phyloP scores from a whole-genome alignment of 2,797 vertebrate species.

The Ceryle rudis region DNA sequence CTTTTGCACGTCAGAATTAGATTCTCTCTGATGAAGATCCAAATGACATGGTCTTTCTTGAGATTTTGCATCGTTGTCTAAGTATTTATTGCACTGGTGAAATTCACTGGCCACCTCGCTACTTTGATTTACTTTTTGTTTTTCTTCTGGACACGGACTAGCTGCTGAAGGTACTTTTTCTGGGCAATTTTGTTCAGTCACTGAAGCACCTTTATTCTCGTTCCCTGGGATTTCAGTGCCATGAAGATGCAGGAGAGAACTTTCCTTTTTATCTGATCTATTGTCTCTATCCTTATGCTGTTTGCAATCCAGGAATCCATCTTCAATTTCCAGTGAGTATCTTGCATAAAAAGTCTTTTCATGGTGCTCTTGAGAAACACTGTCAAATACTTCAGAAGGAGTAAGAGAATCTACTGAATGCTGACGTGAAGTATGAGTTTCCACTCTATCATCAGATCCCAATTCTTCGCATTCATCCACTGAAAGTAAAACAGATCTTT shows the following conservation, averaged over 20 bases:
- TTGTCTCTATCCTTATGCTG: slow-evolving; percentile 40
- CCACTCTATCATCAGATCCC: slow-evolving; percentile 90
- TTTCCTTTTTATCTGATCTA: neutral
- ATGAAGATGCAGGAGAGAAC: neutral
- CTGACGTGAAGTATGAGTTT: slow-evolving; percentile 78
- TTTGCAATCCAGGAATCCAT: slow-evolving; percentile 57
- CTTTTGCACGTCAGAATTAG: slow-evolving; percentile 82
- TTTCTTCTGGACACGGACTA: slow-evolving; percentile 30
- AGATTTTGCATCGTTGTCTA: slow-evolving; percentile 82
- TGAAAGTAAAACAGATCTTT: slow-evolving; percentile 92
- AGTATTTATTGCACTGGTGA: slow-evolving; percentile 64
- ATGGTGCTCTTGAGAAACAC: slow-evolving; percentile 66
- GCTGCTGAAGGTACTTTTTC: slow-evolving; percentile 19
- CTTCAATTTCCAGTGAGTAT: slow-evolving; percentile 67
- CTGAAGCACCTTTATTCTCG: slow-evolving; percentile 33
- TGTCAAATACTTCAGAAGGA: slow-evolving; percentile 90
- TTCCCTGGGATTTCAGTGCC: slow-evolving; percentile 21
- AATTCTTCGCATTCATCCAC: slow-evolving; percentile 98
- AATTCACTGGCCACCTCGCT: slow-evolving; percentile 41
- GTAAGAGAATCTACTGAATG: slow-evolving; percentile 71
- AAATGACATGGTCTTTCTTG: slow-evolving; percentile 95
- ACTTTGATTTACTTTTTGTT: slow-evolving; percentile 35
- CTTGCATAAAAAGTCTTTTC: slow-evolving; percentile 61
- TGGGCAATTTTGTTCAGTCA: slow-evolving; percentile 17
- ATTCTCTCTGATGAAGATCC: slow-evolving; percentile 88